These are phyloP conservation scores for Pygmarrhopalites habei DNA, from an alignment of 1,140 invertebrate genomes.

Conservation along the genomic window DNA sequence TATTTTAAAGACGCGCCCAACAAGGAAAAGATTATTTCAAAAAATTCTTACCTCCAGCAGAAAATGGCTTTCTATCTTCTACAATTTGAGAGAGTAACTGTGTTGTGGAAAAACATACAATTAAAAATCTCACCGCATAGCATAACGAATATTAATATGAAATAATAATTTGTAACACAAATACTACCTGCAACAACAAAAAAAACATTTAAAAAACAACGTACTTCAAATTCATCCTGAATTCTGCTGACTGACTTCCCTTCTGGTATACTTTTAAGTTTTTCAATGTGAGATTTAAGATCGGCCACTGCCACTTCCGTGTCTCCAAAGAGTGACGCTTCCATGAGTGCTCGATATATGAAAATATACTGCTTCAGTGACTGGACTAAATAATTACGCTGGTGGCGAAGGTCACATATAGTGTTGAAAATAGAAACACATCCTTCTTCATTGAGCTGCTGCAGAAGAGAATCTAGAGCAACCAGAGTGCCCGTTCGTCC, in stretches of 20 bases:
- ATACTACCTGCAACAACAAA: neutral
- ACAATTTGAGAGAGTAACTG: constrained; percentile 72
- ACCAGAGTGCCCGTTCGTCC: constrained; percentile 86
- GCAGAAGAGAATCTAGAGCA: constrained; percentile 77
- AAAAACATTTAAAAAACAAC: no score
- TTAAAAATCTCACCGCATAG: no score
- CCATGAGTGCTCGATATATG: constrained; percentile 87
- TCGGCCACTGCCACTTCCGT: constrained; percentile 71
- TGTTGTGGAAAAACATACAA: no score
- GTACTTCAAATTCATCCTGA: constrained; percentile 77
- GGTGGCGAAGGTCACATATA: constrained; percentile 77
- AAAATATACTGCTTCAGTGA: constrained; percentile 96
- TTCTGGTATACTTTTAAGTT: constrained; percentile 59
- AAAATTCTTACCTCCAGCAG: no score
- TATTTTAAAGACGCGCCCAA: no score
- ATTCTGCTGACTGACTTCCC: constrained; percentile 58
- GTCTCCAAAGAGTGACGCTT: constrained; percentile 86
- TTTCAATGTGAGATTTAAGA: constrained; percentile 62
- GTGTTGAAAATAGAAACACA: constrained; percentile 83
- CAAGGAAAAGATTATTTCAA: no score
- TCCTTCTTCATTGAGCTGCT: constrained; percentile 70
- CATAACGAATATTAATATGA: no score
- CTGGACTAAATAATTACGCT: constrained; percentile 88
- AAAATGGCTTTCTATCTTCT: constrained; percentile 72
- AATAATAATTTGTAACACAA: no score